Base-by-base conservation (phyloP, 2,888 invertebrate genomes). In the Cartodere bifasciata region DNA sequence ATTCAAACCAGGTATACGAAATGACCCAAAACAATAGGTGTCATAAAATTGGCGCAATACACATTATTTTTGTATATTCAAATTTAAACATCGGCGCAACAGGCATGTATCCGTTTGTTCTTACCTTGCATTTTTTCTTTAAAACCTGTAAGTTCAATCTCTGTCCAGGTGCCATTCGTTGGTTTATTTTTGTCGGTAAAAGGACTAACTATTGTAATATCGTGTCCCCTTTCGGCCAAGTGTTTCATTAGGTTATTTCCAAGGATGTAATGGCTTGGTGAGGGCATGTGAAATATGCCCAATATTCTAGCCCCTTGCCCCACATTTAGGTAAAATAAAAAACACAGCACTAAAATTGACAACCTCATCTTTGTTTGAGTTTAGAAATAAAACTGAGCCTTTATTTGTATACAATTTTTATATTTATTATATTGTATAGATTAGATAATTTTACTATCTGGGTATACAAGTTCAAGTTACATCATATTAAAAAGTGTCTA, bases 161-260 rank as follows among this genome's bases (percentile, higher is more conserved):
- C 57, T 1, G 56, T 59, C 16, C 60, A 53, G 45, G 62, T 62
- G 11, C 51, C 47, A 34, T 59, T 52, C 3, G 52, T 52, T 3
- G 25, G n/a, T 21, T 30, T 20, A 13, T 49, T 44, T 29, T 55
- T 53, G 2, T 57, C 40, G n/a, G 26, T 20, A 23, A 41, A 42
- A 4, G 47, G 45, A 15, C 48, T 44, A 24, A 54, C 40, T 9
- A 53, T 41, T 3, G 53, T 53, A 10, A 65, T 54, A 28, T 60
- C 52, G 40, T 65, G 64, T 3, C 64, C 65, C 16, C 58, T 42
- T n/a, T 31, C 37, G 3, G 49, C 49, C 13, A 52, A 22, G 23
- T 44, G 44, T 26, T 37, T 37, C 36, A 49, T 37, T 7, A 48
- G 35, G 4, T 39, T 42, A 28, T 40, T 40, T 13, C 40, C 44